phyloP scores from a whole-genome alignment of 2,797 vertebrate genomes.

The Sylvilagus floridanus region DNA sequence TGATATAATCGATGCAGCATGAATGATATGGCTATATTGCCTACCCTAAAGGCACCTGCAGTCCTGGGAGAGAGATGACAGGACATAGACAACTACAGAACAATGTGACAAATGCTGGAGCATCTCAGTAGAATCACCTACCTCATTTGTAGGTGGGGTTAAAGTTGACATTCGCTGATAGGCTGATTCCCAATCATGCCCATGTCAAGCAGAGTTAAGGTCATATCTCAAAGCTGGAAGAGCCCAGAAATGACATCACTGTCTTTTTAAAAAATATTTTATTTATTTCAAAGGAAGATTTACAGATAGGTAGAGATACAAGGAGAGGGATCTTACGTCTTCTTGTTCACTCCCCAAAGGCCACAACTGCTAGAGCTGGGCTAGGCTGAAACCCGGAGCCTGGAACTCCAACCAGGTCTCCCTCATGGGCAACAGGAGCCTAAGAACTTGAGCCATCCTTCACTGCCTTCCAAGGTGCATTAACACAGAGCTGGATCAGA shows the following conservation, averaged over 20 bases:
- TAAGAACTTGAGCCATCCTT: neutral
- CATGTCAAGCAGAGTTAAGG: neutral
- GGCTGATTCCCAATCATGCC: conserved; percentile 35
- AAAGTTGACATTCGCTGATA: conserved; percentile 37
- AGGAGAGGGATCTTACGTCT: too few species aligned
- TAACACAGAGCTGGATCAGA: too few species aligned
- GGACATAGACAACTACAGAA: conserved; percentile 57
- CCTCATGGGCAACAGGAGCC: neutral
- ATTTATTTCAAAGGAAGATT: conserved; percentile 39
- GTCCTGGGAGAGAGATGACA: conserved; percentile 13
- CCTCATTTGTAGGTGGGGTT: conserved; percentile 13
- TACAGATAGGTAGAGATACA: neutral
- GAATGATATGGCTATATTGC: conserved; percentile 48
- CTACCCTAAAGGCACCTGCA: conserved; percentile 43
- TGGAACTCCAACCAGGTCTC: too few species aligned
- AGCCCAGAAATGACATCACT: neutral
- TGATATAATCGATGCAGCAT: conserved; percentile 7
- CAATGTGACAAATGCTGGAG: conserved; percentile 7
- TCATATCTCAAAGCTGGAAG: neutral
- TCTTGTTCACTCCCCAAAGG: too few species aligned
- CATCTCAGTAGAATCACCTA: conserved; percentile 15
- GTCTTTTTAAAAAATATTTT: neutral
- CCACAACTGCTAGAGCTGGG: too few species aligned
- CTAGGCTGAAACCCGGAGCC: too few species aligned
- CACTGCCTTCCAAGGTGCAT: too few species aligned